phyloP scores from a whole-genome alignment of 2,888 invertebrate genomes.

The Tetragnatha montana region DNA sequence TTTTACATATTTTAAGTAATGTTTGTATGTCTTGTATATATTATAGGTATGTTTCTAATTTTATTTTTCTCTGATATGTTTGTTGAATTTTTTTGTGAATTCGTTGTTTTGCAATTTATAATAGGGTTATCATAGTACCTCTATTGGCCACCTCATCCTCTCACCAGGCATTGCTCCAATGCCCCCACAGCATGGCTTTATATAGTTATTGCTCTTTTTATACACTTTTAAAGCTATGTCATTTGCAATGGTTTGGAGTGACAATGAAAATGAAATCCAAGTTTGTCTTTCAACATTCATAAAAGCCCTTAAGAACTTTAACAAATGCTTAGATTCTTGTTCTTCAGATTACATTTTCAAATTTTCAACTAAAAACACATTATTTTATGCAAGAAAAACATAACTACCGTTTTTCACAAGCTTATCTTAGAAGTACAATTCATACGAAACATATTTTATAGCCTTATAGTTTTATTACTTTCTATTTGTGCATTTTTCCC shows the following conservation, averaged over 20 bases:
- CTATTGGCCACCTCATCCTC: constrained; percentile 44
- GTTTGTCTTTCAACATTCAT: constrained; percentile 59
- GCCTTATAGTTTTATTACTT: no score
- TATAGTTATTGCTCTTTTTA: constrained; percentile 68
- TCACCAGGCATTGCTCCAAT: constrained; percentile 59
- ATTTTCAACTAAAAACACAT: background rate
- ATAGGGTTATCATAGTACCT: background rate
- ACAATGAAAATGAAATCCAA: constrained; percentile 27
- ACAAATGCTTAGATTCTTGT: background rate
- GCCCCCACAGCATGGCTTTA: constrained; percentile 63
- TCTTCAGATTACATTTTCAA: background rate
- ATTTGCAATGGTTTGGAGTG: constrained; percentile 58
- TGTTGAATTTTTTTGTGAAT: background rate
- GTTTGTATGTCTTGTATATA: constrained; percentile 7
- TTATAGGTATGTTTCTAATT: background rate
- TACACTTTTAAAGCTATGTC: constrained; percentile 62
- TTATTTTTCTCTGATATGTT: background rate
- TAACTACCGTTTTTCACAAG: no score
- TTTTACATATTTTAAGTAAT: constrained; percentile 19
- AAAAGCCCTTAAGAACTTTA: constrained; percentile 39
- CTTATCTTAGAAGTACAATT: no score
- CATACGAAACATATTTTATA: no score
- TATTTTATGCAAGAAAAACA: no score
- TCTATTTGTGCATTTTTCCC: no score
- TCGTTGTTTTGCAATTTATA: background rate